A percentile compares a stretch with the other conserved stretches of the same genome.
phyloP scores from a whole-genome alignment of 2,113 vertebrate genomes.

The Dunckerocampus dactyliophorus region DNA sequence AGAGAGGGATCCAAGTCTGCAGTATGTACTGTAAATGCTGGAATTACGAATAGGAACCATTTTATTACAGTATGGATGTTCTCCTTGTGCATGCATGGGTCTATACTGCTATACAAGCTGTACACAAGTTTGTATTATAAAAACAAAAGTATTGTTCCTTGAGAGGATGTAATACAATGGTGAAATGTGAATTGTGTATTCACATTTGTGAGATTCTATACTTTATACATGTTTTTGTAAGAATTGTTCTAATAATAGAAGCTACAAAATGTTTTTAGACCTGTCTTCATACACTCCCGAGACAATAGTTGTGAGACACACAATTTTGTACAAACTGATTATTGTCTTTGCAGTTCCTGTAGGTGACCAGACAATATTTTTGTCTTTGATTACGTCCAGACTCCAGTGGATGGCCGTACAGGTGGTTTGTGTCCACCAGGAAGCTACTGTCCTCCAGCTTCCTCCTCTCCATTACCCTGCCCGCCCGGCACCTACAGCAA shows the following conservation, averaged over 20 bases:
- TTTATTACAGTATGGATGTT: background rate
- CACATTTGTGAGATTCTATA: too few relatives aligned
- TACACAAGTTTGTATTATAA: too few relatives aligned
- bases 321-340: too few relatives aligned
- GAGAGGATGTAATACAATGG: too few relatives aligned
- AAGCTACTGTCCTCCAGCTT: slow-evolving; percentile 76
- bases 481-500: slow-evolving; percentile 83
- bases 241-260: background rate
- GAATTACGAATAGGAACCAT: too few relatives aligned
- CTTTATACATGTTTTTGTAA: background rate
- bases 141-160: too few relatives aligned
- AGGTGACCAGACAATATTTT: background rate
- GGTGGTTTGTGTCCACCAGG: slow-evolving; percentile 80
- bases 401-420: slow-evolving; percentile 74
- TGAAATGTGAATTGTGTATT: too few relatives aligned
- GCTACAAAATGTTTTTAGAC: too few relatives aligned
- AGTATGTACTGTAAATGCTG: slow-evolving; percentile 58
- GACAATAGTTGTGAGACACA: background rate
- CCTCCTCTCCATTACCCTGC: slow-evolving; percentile 73
- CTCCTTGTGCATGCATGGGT: too few relatives aligned
- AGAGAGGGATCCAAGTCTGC: slow-evolving; percentile 72
- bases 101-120: too few relatives aligned
- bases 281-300: background rate
- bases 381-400: slow-evolving; percentile 52
- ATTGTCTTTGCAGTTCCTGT: too few relatives aligned